Percentiles rank a stretch among this genome's conserved stretches.
Evolutionary conservation across 2,113 vertebrate species (phyloP).

Genomic region (Phoenicopterus ruber): DNA sequence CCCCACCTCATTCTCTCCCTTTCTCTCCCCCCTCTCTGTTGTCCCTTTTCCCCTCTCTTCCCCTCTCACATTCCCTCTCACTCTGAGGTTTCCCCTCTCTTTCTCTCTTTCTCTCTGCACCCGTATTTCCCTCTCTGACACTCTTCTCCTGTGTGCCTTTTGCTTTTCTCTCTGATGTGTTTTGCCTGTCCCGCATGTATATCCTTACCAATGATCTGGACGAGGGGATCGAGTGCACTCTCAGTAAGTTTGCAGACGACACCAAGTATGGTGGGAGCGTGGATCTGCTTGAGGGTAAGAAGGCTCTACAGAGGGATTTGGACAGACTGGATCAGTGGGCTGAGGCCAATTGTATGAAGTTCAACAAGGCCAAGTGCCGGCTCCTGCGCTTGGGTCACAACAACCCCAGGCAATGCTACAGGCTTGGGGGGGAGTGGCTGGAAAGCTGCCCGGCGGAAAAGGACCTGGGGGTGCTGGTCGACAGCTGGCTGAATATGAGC

Average conservation of each 20-base stretch:
- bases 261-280: neutral
- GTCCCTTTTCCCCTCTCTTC: neutral
- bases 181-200: neutral
- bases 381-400: neutral
- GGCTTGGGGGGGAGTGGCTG: neutral
- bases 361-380: neutral
- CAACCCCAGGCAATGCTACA: rapidly evolving
- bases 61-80: neutral
- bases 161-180: neutral
- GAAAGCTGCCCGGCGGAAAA: rapidly evolving
- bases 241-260: neutral
- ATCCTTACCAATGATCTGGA: neutral
- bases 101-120: neutral
- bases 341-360: rapidly evolving
- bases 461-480: rapidly evolving
- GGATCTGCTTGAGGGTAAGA: neutral
- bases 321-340: neutral
- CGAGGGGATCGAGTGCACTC: neutral
- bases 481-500: neutral
- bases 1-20: neutral
- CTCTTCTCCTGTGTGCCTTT: neutral
- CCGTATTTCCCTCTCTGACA: neutral
- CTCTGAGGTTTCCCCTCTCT: neutral
- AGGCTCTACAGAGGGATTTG: neutral
- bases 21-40: neutral